phyloP scores from a whole-genome alignment of 2,888 invertebrate species.

The Malthinus seriepunctatus region DNA sequence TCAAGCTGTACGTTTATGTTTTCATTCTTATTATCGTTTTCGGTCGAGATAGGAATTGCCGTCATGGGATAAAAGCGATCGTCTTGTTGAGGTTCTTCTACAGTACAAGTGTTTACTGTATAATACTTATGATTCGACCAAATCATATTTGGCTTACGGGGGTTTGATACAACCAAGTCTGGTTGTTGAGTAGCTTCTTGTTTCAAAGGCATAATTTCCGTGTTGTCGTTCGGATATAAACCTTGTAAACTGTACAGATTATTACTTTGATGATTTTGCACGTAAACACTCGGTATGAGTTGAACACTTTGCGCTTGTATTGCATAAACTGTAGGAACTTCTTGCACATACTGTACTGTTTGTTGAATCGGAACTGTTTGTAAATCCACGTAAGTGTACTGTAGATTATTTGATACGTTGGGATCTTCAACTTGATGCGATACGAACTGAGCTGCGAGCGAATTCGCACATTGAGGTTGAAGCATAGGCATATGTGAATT shows the following conservation, averaged over 20 bases:
- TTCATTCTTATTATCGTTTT: constrained; percentile 5
- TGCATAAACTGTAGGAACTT: constrained; percentile 6
- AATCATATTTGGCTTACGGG: constrained; percentile 30
- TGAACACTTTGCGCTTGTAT: constrained; percentile 12
- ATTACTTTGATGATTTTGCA: background rate
- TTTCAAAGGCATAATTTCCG: background rate
- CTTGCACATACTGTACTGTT: constrained; percentile 8
- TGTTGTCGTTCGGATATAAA: constrained; percentile 9
- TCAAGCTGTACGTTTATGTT: background rate
- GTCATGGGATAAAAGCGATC: constrained; percentile 52
- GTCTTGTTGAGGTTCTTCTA: constrained; percentile 40
- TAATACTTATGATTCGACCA: constrained; percentile 45
- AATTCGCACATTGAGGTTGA: constrained; percentile 7
- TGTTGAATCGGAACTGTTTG: constrained; percentile 16
- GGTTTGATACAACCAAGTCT: background rate
- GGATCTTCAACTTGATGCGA: background rate
- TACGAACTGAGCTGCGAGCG: background rate
- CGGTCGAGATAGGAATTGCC: constrained; percentile 43
- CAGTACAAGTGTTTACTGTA: constrained; percentile 45
- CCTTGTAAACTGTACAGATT: constrained; percentile 19
- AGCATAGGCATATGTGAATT: constrained; percentile 11
- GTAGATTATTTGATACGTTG: background rate
- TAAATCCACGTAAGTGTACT: constrained; percentile 13
- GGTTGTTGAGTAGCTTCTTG: background rate
- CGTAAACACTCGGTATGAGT: constrained; percentile 1